Percentiles rank a stretch among this genome's conserved stretches.
Evolutionary conservation across 1,140 invertebrate species (phyloP).

Genomic region (Zaprionus tsacasi): DNA sequence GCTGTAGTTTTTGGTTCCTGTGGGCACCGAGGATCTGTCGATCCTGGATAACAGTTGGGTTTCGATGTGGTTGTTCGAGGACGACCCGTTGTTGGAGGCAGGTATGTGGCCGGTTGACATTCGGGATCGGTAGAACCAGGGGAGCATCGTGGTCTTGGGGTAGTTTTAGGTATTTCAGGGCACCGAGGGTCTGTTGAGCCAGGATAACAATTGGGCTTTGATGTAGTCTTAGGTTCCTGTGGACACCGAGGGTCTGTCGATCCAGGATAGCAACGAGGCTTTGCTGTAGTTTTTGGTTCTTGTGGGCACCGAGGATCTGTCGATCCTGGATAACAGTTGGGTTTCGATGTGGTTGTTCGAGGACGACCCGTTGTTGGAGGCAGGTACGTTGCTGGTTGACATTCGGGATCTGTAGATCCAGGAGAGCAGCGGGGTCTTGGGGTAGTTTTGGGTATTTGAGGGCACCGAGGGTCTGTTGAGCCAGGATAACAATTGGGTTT

Average conservation of each 20-base stretch:
- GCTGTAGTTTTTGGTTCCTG: too few species aligned
- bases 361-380: not conserved
- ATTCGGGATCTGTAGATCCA: not conserved
- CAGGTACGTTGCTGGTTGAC: not conserved
- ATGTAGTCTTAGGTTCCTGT: too few species aligned
- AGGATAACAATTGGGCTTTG: slow-evolving; percentile 29
- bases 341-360: not conserved
- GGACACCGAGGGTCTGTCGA: too few species aligned
- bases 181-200: slow-evolving; percentile 21
- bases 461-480: slow-evolving; percentile 19
- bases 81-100: slow-evolving; percentile 55
- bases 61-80: slow-evolving; percentile 49
- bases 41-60: slow-evolving; percentile 29
- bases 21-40: too few species aligned
- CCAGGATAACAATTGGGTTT: slow-evolving; percentile 47
- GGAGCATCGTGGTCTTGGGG: slow-evolving; percentile 10
- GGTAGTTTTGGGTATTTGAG: not conserved
- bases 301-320: slow-evolving; percentile 1
- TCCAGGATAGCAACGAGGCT: slow-evolving; percentile 49
- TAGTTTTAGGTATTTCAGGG: not conserved
- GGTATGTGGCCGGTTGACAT: slow-evolving; percentile 82
- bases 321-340: slow-evolving; percentile 43
- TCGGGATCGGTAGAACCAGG: slow-evolving; percentile 48
- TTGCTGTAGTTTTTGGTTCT: slow-evolving; percentile 5
- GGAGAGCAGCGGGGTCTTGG: not conserved